These are phyloP conservation scores for Hetaerina americana DNA, from an alignment of 1,140 invertebrate genomes.

Conservation along the genomic window DNA sequence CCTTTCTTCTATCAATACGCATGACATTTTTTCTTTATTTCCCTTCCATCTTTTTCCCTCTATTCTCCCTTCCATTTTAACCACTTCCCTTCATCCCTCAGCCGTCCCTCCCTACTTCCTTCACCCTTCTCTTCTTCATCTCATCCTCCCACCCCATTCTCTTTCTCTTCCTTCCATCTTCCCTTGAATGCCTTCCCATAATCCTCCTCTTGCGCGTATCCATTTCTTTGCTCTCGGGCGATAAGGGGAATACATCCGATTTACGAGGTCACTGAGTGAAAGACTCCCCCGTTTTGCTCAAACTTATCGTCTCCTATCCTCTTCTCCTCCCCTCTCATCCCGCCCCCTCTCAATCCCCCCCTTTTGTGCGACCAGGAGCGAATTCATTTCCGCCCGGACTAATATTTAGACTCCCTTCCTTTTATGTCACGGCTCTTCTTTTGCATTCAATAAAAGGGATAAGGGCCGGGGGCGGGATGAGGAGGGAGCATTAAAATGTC, in stretches of 20 bases:
- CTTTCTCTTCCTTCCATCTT: neutral
- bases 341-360: neutral
- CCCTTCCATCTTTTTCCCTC: neutral
- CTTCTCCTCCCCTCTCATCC: neutral
- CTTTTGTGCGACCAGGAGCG: neutral
- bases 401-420: too few species aligned
- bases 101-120: neutral
- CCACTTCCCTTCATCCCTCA: neutral
- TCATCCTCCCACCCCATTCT: neutral
- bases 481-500: too few species aligned
- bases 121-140: neutral
- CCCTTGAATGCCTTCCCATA: neutral
- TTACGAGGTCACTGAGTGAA: neutral
- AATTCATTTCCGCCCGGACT: too few species aligned
- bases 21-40: too few species aligned
- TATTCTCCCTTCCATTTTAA: neutral
- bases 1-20: too few species aligned
- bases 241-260: neutral
- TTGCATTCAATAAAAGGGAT: too few species aligned
- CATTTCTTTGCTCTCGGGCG: neutral
- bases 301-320: neutral
- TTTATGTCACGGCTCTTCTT: too few species aligned
- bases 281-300: neutral
- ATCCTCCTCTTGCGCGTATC: neutral
- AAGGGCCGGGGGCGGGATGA: too few species aligned